Conservation (phyloP, 2,797 vertebrate species). For the Syndactyla subalaris region DNA sequence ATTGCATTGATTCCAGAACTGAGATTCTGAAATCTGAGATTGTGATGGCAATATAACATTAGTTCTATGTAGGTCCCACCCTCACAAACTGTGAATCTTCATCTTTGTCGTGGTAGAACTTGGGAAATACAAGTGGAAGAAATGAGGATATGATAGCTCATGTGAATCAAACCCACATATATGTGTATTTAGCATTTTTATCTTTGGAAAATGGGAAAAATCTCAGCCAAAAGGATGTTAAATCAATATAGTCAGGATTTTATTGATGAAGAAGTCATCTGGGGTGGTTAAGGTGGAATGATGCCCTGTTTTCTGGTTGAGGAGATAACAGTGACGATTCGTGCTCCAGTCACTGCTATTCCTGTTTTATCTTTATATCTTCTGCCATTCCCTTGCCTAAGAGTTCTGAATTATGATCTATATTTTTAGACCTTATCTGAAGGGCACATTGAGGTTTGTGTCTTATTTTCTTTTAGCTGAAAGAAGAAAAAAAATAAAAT, state of each 20-base stretch:
- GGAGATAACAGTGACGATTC: neutral
- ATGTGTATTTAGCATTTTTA: neutral
- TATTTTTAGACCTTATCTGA: neutral
- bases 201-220: neutral
- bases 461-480: neutral
- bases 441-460: neutral
- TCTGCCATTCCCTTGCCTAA: neutral
- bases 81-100: neutral
- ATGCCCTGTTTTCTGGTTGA: neutral
- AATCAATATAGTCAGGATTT: neutral
- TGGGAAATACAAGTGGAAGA: neutral
- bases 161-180: neutral
- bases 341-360: neutral
- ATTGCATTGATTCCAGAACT: neutral
- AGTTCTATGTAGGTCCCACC: accelerated
- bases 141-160: accelerated
- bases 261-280: neutral
- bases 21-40: neutral
- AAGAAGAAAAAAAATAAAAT: neutral
- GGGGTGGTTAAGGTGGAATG: neutral
- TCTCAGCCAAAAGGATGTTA: neutral
- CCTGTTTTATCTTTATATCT: neutral
- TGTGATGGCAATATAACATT: neutral
- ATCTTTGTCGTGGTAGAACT: neutral
- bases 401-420: neutral